These are phyloP conservation scores for Suillia variegata DNA, from an alignment of 2,888 invertebrate species.

Conservation along the genomic window DNA sequence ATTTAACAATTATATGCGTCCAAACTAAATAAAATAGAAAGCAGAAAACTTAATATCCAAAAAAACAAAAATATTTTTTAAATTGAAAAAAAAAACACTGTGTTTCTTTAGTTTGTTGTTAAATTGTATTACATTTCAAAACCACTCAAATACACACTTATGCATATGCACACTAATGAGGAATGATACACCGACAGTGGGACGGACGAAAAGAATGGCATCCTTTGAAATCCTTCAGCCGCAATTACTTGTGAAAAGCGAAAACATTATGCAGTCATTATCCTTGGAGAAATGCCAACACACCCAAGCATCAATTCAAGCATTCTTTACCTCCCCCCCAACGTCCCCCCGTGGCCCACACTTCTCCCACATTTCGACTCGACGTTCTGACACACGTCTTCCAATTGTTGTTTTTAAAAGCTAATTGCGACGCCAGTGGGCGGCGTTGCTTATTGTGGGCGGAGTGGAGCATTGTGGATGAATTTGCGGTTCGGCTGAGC, in stretches of 20 bases:
- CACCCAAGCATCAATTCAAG: conserved; percentile 2
- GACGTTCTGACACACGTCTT: too few species aligned
- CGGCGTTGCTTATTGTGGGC: not conserved
- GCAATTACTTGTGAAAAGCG: conserved; percentile 26
- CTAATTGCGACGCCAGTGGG: conserved; percentile 12
- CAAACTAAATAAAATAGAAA: too few species aligned
- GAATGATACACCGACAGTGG: conserved; percentile 16
- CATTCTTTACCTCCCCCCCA: not conserved
- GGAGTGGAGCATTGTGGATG: not conserved
- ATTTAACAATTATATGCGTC: too few species aligned
- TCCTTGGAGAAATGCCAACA: conserved; percentile 23
- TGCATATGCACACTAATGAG: conserved; percentile 10
- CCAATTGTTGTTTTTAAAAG: conserved; percentile 10
- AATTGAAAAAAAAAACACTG: too few species aligned
- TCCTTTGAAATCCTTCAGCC: conserved; percentile 12
- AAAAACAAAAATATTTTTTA: too few species aligned
- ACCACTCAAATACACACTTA: not conserved
- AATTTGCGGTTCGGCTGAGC: not conserved
- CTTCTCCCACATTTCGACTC: too few species aligned
- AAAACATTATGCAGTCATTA: conserved; percentile 24
- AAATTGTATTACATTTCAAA: not conserved
- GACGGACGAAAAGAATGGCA: too few species aligned
- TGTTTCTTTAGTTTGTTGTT: too few species aligned
- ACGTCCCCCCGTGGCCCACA: not conserved
- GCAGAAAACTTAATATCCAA: too few species aligned